phyloP scores from a whole-genome alignment of 1,140 invertebrate species.

The Zaprionus capensis region DNA sequence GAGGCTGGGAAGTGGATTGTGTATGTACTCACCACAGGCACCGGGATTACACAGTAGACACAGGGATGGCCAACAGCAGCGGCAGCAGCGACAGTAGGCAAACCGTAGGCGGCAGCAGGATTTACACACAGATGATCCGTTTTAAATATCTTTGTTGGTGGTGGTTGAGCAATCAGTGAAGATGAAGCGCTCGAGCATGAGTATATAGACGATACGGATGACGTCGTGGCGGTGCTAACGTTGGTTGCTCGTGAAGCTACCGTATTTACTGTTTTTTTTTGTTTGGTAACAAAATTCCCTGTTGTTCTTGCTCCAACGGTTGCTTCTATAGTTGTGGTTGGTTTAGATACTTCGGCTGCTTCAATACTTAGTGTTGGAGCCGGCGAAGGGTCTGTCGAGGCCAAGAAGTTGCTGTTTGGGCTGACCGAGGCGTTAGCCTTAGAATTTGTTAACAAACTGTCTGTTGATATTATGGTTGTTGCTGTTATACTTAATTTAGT shows the following conservation, averaged over 20 bases:
- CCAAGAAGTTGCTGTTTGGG: slow-evolving; percentile 88
- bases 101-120: slow-evolving; percentile 76
- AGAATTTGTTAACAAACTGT: slow-evolving; percentile 46
- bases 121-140: slow-evolving; percentile 82
- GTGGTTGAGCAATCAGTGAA: slow-evolving; percentile 78
- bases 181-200: slow-evolving; percentile 78
- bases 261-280: slow-evolving; percentile 38
- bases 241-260: slow-evolving; percentile 35
- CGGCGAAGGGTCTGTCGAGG: slow-evolving; percentile 35
- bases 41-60: slow-evolving; percentile 82
- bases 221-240: slow-evolving; percentile 51
- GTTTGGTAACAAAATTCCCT: slow-evolving; percentile 26
- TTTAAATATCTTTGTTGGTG: slow-evolving; percentile 83
- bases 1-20: not conserved
- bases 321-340: slow-evolving; percentile 23
- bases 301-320: slow-evolving; percentile 23
- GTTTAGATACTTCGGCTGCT: not conserved
- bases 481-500: slow-evolving; percentile 5
- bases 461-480: slow-evolving; percentile 29
- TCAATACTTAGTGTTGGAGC: slow-evolving; percentile 28
- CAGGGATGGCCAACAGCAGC: slow-evolving; percentile 82
- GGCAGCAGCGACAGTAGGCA: slow-evolving; percentile 74
- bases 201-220: slow-evolving; percentile 65
- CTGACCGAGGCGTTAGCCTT: slow-evolving; percentile 81
- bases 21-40: slow-evolving; percentile 77